Base-by-base conservation (phyloP, 2,113 vertebrate genomes). In the Chaenogobius annularis region DNA sequence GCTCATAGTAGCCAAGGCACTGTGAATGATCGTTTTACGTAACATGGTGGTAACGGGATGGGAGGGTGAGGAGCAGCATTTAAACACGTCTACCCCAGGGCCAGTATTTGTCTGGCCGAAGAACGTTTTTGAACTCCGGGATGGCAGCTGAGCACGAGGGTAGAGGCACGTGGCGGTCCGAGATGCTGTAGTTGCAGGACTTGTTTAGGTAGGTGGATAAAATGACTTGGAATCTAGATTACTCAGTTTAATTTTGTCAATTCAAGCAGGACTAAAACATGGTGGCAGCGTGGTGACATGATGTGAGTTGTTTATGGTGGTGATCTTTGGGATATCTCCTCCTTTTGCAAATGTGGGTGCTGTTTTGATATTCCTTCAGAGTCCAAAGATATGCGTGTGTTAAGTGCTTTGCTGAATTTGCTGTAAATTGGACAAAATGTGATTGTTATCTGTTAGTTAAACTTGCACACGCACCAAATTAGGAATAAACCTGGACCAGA, bases 91-190 rank as follows among this genome's bases (percentile, higher is more conserved):
- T 62, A 10, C 55, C 58, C 52, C 72, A 48, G 69, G 56, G 77
- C 62, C 48, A 67, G 63, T 68, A 75, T 69, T 80, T 73, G 67
- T 63, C 65, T 80, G 26, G 46, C 54, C 72, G 71, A 73, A 74
- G 78, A 55, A 75, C 75, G 73, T 72, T 12, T 52, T 65, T 75
- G 61, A 59, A 75, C 68, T 82, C 79, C 75, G 68, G 72, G 80
- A 83, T 62, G 72, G 79, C 69, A 31, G 58, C 72, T 69, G 56
- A 70, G 80, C 83, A 85, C 75, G 83, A 85, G 85, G 80, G 66
- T 12, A 77, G 78, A 79, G 73, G 77, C 54, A 55, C 71, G 78
- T 76, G 83, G 77, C 85, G 69, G 23, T 73, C 67, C 80, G 48
- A 83, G 78, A 76, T 75, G 73, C 63, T 14, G 40, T 86, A 83